Evolutionary conservation across 2,888 invertebrate genomes (phyloP).

Genomic region (Lithophane socia): DNA sequence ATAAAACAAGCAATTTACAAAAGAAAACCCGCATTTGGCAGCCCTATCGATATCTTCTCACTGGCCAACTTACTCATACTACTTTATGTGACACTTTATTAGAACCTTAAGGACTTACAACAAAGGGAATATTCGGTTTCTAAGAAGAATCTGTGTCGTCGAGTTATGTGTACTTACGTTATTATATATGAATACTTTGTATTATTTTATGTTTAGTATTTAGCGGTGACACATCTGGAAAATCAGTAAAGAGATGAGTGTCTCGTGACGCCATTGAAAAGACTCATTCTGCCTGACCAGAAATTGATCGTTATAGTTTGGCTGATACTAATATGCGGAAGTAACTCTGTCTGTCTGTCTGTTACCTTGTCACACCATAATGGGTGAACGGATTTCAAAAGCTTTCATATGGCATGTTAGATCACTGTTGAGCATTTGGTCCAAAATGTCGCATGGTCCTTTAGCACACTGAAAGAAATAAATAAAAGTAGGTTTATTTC

Average conservation of each 20-base stretch:
- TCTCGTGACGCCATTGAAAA: constrained; percentile 24
- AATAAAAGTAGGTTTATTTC: too few species aligned
- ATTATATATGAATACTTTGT: constrained; percentile 74
- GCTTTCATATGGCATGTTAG: too few species aligned
- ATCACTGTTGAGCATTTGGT: too few species aligned
- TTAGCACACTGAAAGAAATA: background rate
- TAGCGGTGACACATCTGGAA: constrained; percentile 49
- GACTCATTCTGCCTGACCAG: background rate
- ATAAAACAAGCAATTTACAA: background rate
- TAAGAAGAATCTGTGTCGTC: constrained; percentile 84
- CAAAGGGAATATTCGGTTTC: constrained; percentile 83
- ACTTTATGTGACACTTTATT: constrained; percentile 89
- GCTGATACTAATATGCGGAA: background rate
- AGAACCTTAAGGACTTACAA: constrained; percentile 74
- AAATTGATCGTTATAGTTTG: too few species aligned
- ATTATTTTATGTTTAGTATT: constrained; percentile 42
- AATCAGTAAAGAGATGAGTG: background rate
- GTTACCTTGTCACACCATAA: background rate
- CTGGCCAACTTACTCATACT: constrained; percentile 71
- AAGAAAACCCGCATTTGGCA: constrained; percentile 2
- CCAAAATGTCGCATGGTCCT: too few species aligned
- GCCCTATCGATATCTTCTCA: constrained; percentile 45
- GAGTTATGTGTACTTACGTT: constrained; percentile 71
- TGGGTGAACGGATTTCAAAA: background rate
- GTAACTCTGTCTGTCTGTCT: background rate